Evolutionary conservation across 2,113 vertebrate species (phyloP).

Genomic region (Cynopterus brachyotis): DNA sequence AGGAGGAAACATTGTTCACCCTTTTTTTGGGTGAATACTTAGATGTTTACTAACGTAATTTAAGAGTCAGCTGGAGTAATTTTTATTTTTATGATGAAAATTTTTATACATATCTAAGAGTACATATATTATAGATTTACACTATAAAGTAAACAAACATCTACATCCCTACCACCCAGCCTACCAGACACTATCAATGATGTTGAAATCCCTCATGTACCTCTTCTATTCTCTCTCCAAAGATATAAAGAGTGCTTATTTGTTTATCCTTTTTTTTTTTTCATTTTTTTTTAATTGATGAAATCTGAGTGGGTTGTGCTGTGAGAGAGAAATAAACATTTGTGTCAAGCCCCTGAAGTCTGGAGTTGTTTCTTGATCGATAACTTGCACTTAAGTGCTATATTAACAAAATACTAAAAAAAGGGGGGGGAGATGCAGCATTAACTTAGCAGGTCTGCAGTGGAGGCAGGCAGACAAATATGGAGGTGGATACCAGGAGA

Average conservation of each 20-base stretch:
- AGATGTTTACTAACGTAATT: neutral
- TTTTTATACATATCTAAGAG: neutral
- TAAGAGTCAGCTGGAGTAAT: neutral
- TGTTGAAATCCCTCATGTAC: neutral
- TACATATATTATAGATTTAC: neutral
- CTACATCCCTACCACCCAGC: neutral
- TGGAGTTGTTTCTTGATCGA: neutral
- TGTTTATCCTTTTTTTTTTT: neutral
- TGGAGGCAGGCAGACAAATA: neutral
- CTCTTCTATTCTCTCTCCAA: neutral
- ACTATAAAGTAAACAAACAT: neutral
- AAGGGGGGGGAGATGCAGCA: rapidly evolving
- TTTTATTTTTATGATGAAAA: neutral
- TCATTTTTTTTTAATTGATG: neutral
- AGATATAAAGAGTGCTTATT: neutral
- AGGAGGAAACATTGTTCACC: neutral
- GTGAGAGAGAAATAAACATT: neutral
- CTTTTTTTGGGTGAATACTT: neutral
- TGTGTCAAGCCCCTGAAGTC: neutral
- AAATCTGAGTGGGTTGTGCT: neutral
- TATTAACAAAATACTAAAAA: neutral
- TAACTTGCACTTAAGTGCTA: neutral
- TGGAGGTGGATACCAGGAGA: neutral
- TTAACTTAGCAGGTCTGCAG: neutral
- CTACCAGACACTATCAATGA: neutral